Conservation (phyloP, 2,888 invertebrate genomes). For the Drosophila paucipuncta region DNA sequence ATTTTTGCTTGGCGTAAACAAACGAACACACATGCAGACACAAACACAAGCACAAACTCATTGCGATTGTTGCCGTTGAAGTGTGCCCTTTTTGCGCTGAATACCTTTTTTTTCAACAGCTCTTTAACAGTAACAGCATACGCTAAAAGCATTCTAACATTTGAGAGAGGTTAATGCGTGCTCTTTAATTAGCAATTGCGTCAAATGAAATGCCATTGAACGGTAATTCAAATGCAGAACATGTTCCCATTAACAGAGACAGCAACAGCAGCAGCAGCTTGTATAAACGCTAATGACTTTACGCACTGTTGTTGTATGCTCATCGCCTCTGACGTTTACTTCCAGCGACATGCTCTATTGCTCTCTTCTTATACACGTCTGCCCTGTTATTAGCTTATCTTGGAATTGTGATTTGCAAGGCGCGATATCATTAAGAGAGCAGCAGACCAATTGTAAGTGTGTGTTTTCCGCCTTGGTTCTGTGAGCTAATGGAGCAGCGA, state of each 20-base stretch:
- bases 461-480: constrained; percentile 9
- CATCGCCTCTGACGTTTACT: neutral
- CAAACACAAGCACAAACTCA: constrained; percentile 1
- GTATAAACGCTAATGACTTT: constrained; percentile 41
- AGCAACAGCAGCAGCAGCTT: constrained; percentile 21
- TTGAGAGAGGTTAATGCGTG: constrained; percentile 30
- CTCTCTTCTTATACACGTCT: constrained; percentile 16
- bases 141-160: constrained; percentile 32
- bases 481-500: constrained; percentile 4
- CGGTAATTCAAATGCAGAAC: constrained; percentile 72
- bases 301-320: constrained; percentile 6
- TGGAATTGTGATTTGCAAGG: constrained; percentile 53
- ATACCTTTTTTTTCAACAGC: constrained; percentile 22
- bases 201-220: constrained; percentile 70
- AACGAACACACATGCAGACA: constrained; percentile 4
- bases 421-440: constrained; percentile 34
- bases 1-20: constrained; percentile 36
- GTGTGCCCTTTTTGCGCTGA: constrained; percentile 40
- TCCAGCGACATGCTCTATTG: constrained; percentile 8
- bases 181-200: constrained; percentile 60
- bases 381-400: constrained; percentile 41
- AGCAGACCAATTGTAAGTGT: constrained; percentile 34
- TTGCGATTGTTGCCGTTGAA: constrained; percentile 25
- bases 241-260: constrained; percentile 61
- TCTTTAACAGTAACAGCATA: constrained; percentile 26